Evolutionary conservation across 2,888 invertebrate genomes (phyloP).

Genomic region (Lumbricus terrestris): DNA sequence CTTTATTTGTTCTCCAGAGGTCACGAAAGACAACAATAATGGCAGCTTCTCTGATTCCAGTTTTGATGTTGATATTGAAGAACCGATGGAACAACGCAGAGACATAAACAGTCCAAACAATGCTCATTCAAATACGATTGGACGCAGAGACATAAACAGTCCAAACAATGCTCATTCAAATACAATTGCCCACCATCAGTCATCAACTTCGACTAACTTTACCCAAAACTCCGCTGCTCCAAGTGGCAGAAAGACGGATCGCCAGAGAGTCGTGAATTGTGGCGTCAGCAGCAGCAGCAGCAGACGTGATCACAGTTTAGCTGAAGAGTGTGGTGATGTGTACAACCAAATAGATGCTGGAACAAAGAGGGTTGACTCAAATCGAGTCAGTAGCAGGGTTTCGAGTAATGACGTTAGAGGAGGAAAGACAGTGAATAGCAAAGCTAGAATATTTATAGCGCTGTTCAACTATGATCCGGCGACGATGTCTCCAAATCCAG

Average conservation of each 20-base stretch:
- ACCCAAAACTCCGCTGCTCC: not conserved
- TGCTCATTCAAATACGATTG: not conserved
- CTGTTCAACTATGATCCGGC: slow-evolving; percentile 96
- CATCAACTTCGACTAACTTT: not conserved
- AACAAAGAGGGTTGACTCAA: not conserved
- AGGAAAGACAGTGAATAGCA: not conserved
- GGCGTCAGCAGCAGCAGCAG: not conserved
- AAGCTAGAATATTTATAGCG: slow-evolving; percentile 66
- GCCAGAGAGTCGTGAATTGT: not conserved
- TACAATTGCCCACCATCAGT: slow-evolving; percentile 5
- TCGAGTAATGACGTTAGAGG: not conserved
- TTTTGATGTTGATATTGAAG: slow-evolving; percentile 17
- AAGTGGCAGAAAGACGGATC: not conserved
- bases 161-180: not conserved
- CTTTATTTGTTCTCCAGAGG: slow-evolving; percentile 18
- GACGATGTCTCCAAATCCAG: slow-evolving; percentile 98
- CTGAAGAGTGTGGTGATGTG: not conserved
- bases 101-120: not conserved
- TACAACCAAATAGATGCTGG: not conserved
- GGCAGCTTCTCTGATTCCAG: slow-evolving; percentile 27
- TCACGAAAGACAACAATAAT: slow-evolving; percentile 28
- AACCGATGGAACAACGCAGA: slow-evolving; percentile 6
- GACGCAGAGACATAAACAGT: not conserved
- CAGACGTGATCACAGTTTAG: not conserved
- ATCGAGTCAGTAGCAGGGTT: not conserved